A percentile compares a stretch with the other conserved stretches of the same genome.
Conservation (phyloP, 2,888 invertebrate species). For the Embidobia sp. region DNA sequence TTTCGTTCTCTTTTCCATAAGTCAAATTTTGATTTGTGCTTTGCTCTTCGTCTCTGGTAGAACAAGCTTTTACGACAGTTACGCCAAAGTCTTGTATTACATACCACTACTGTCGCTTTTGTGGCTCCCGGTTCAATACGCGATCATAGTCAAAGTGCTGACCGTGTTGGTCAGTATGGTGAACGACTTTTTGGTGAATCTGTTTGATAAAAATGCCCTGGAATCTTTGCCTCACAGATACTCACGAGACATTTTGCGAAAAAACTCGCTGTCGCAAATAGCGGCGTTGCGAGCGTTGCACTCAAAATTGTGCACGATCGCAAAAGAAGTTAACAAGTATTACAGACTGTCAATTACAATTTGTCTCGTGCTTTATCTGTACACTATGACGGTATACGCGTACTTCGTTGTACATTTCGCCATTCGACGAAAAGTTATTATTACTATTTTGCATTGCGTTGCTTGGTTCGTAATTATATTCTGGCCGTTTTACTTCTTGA, state of each 20-base stretch:
- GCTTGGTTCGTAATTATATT: slow-evolving; percentile 6
- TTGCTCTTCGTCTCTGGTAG: slow-evolving; percentile 3
- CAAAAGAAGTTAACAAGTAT: slow-evolving; percentile 5
- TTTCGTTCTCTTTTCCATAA: slow-evolving; percentile 1
- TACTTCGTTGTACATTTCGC: slow-evolving; percentile 6
- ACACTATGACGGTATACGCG: slow-evolving; percentile 8
- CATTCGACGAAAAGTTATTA: background rate
- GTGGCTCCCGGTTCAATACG: slow-evolving; percentile 38
- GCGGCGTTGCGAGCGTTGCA: background rate
- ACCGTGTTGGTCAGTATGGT: background rate
- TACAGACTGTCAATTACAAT: slow-evolving; percentile 4
- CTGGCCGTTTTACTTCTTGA: background rate
- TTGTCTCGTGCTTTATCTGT: slow-evolving; percentile 10
- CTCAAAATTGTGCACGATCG: background rate
- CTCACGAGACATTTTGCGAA: background rate
- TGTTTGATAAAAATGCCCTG: too few species aligned
- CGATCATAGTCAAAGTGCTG: slow-evolving; percentile 8
- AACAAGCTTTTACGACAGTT: slow-evolving; percentile 12
- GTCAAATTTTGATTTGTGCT: background rate
- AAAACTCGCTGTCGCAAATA: background rate
- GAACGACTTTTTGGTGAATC: slow-evolving; percentile 2
- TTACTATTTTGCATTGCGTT: background rate
- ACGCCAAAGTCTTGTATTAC: slow-evolving; percentile 8
- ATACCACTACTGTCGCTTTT: slow-evolving; percentile 12
- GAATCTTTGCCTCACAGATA: background rate